These are phyloP conservation scores for Neodiprion fabricii DNA, from an alignment of 1,140 invertebrate genomes.

Conservation along the genomic window DNA sequence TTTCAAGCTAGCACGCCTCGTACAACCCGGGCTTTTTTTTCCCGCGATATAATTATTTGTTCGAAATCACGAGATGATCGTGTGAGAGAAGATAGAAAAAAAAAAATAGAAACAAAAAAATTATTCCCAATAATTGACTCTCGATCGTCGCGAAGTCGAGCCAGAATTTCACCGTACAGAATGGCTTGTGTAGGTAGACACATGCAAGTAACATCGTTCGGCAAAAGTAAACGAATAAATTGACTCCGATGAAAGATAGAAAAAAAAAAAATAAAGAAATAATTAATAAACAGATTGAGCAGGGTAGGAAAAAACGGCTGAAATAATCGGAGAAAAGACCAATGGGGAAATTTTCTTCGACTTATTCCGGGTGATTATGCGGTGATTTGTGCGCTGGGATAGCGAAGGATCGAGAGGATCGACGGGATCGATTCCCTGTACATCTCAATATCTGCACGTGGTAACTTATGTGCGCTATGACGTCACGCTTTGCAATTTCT, in stretches of 20 bases:
- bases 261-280: too few relatives aligned
- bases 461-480: background rate
- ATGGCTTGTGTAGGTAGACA: too few relatives aligned
- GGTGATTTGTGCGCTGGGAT: background rate
- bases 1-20: too few relatives aligned
- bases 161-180: too few relatives aligned
- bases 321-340: constrained; percentile 3
- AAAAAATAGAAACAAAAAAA: background rate
- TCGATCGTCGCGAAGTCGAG: too few relatives aligned
- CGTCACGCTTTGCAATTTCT: too few relatives aligned
- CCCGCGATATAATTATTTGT: background rate
- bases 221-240: too few relatives aligned
- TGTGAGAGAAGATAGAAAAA: background rate
- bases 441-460: background rate
- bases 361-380: constrained; percentile 13
- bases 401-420: background rate
- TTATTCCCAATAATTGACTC: too few relatives aligned
- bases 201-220: too few relatives aligned
- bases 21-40: constrained; percentile 26
- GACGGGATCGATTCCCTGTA: background rate
- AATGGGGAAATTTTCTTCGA: background rate
- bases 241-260: background rate
- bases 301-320: background rate
- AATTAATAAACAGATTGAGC: background rate
- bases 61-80: background rate